Percentiles rank a stretch among this genome's conserved stretches.
Conservation (phyloP, 1,140 invertebrate species). For the Dinothrombium tinctorium region DNA sequence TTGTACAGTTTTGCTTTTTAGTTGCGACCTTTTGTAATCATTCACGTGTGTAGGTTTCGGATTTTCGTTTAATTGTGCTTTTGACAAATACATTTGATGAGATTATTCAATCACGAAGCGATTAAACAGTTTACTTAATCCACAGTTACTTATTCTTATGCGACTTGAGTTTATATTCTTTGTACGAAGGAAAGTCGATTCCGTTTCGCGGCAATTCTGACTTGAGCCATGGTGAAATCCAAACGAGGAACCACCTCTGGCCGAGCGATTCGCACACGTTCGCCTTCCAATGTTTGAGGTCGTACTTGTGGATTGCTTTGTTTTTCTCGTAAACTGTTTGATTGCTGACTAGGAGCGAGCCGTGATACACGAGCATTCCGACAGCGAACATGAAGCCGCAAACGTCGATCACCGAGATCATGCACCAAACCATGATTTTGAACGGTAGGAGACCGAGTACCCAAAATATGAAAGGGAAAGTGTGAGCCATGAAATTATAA, state of each 20-base stretch:
- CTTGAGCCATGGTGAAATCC: constrained; percentile 8
- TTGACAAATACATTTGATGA: too few relatives aligned
- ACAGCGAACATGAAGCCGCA: constrained; percentile 11
- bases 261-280: constrained; percentile 13
- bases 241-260: constrained; percentile 8
- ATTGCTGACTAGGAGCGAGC: constrained; percentile 7
- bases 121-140: too few relatives aligned
- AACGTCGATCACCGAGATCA: constrained; percentile 13
- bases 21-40: too few relatives aligned
- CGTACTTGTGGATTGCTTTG: constrained; percentile 8
- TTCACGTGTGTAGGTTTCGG: too few relatives aligned
- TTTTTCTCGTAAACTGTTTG: constrained; percentile 15
- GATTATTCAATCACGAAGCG: too few relatives aligned
- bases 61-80: too few relatives aligned
- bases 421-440: constrained; percentile 5
- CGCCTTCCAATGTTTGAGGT: constrained; percentile 10
- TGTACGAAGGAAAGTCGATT: constrained; percentile 6
- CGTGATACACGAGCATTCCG: constrained; percentile 14
- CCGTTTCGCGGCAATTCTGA: constrained; percentile 14
- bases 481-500: constrained; percentile 13
- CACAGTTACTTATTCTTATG: background rate
- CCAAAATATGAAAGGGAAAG: constrained; percentile 15
- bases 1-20: too few relatives aligned
- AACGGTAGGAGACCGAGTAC: constrained; percentile 11
- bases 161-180: background rate